Conservation (phyloP, 1,140 invertebrate genomes). For the Drosophila sucinea region DNA sequence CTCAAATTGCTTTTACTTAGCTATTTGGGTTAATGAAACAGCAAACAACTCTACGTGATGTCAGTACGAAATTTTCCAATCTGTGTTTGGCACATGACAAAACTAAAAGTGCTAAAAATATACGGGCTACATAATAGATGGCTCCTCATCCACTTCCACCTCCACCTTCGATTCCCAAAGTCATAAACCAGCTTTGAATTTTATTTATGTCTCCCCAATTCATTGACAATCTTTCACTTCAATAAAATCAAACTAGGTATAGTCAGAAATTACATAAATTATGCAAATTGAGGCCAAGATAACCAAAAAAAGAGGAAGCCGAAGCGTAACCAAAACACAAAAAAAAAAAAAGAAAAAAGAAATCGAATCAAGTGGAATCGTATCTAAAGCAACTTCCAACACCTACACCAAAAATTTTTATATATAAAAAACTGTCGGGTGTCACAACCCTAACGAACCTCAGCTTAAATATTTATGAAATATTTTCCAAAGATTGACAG, state of each 20-base stretch:
- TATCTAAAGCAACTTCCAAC: constrained; percentile 25
- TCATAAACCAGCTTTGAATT: not conserved
- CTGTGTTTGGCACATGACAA: constrained; percentile 9
- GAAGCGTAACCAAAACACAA: constrained; percentile 17
- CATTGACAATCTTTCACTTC: constrained; percentile 14
- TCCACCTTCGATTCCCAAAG: not conserved
- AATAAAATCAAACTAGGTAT: constrained; percentile 1
- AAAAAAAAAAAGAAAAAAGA: constrained; percentile 29
- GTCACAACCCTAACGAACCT: constrained; percentile 13
- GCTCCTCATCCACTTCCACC: not conserved
- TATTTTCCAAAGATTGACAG: constrained; percentile 10
- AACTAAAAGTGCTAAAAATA: not conserved
- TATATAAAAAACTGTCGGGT: constrained; percentile 3
- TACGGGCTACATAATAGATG: not conserved
- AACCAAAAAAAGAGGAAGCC: constrained; percentile 47
- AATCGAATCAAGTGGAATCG: constrained; percentile 35
- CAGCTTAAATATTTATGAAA: constrained; percentile 14
- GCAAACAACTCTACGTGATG: constrained; percentile 3
- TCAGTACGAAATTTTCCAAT: constrained; percentile 8
- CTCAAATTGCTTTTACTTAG: constrained; percentile 5
- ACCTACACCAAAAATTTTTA: constrained; percentile 17
- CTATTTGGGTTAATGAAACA: constrained; percentile 9
- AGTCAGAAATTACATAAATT: constrained; percentile 59
- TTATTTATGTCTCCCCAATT: not conserved
- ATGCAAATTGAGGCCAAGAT: constrained; percentile 61